These are phyloP conservation scores for Sternotherus odoratus DNA, from an alignment of 2,797 vertebrate species.

Conservation along the genomic window DNA sequence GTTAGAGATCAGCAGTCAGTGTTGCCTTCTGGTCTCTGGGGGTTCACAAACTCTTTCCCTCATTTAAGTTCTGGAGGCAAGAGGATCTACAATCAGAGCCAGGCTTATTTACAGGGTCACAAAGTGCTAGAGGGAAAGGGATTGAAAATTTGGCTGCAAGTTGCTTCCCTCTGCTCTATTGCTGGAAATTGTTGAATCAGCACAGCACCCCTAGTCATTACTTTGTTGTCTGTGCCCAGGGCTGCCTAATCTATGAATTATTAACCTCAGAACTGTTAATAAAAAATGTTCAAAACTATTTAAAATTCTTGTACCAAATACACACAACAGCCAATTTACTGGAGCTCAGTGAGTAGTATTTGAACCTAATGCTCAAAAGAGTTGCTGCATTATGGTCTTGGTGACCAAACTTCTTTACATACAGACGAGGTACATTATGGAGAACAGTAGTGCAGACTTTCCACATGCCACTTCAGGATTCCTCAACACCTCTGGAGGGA, in stretches of 20 bases:
- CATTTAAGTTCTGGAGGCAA: not conserved
- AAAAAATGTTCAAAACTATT: not conserved
- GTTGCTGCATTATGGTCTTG: not conserved
- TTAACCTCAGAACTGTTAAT: not conserved
- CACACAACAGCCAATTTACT: constrained; percentile 11
- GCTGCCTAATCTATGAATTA: constrained; percentile 22
- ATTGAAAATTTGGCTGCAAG: not conserved
- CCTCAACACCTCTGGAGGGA: not conserved
- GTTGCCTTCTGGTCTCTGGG: not conserved
- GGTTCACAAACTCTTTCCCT: not conserved
- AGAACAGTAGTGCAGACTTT: not conserved
- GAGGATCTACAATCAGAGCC: not conserved
- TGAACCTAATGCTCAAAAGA: not conserved
- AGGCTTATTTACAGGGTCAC: not conserved
- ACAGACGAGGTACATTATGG: not conserved
- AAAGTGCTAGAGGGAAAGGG: constrained; percentile 14
- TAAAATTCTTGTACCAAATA: constrained; percentile 13
- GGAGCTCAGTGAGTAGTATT: not conserved
- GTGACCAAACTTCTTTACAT: constrained; percentile 4
- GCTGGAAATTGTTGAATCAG: constrained; percentile 23
- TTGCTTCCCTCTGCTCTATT: constrained; percentile 20
- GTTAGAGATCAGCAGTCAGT: not conserved
- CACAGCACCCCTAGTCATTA: constrained; percentile 26
- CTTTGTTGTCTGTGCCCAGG: constrained; percentile 33
- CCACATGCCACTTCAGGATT: accelerated